Evolutionary conservation across 2,888 invertebrate genomes (phyloP), one percentile per base, ranked within the genome.

Genomic region (Oligia strigilis): DNA sequence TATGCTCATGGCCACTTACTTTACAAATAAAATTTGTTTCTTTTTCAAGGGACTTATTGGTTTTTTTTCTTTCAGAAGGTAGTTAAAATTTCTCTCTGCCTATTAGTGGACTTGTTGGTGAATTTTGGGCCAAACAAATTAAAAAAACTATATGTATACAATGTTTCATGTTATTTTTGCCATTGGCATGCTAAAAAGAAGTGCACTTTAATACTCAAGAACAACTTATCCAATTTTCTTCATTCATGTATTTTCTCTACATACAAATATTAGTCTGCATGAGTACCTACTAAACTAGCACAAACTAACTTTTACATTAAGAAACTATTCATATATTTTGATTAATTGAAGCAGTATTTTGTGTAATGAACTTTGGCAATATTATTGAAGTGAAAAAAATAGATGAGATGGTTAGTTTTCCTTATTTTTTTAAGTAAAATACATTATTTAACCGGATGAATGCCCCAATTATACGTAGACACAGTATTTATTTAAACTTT

Each of bases 1-100:
- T 58, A 71, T 40, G 66, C n/a, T 74, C 64, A 72, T 72, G 64
- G 74, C 49, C n/a, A 29, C 55, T 46, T 46, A 81, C 23, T 52
- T n/a, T 6, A 43, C 6, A 17, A 65, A 52, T 36, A 19, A 67
- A 64, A 62, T 69, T 40, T 1, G 13, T 36, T 43, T 64, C 2
- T 1, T 49, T 19, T 11, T 67, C 1, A 14, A 40, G 4, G 2
- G n/a, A 62, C 6, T 40, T 11, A 6, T 40, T 40, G 36, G 0
- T 23, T n/a, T 55, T 19, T 36, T 23, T 17, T 14, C 17, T n/a
- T 40, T 60, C 3, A 19, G 3, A n/a, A 6, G 1, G 17, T 40
- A 19, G 17, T 60, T 60, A 17, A 40, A 55, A 71, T 19, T 3
- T 40, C 4, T n/a, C 23, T 49, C 23, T 2, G 17, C 36, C 9